Evolutionary conservation across 64 coral and sea anemone genomes (phyloP).

Genomic region (Catalaphyllia jardinei): DNA sequence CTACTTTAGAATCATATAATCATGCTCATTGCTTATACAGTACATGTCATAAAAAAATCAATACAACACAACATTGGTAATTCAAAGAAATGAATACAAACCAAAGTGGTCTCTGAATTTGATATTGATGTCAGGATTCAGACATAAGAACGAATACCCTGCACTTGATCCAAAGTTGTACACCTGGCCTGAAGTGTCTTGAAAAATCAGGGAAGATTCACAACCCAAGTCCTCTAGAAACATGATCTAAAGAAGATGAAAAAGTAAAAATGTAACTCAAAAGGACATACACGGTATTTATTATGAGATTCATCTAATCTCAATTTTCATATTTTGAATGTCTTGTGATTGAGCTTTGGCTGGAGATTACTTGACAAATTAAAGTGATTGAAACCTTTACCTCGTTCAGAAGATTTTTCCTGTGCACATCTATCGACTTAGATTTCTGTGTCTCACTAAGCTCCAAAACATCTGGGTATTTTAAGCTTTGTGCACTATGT

Average conservation of each 20-base stretch:
- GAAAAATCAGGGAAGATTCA: slow-evolving; percentile 58
- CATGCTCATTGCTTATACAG: neutral
- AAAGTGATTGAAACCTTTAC: neutral
- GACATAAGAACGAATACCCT: slow-evolving; percentile 44
- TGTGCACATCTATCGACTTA: slow-evolving; percentile 50
- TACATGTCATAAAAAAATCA: neutral
- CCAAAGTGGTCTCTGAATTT: slow-evolving; percentile 55
- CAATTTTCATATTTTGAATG: neutral
- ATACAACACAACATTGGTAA: too few species aligned
- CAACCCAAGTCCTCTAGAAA: slow-evolving; percentile 59
- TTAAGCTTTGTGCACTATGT: slow-evolving; percentile 53
- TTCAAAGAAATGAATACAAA: slow-evolving; percentile 13
- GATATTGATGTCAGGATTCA: slow-evolving; percentile 63
- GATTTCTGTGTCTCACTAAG: slow-evolving; percentile 50
- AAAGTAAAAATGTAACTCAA: neutral
- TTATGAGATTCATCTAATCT: neutral
- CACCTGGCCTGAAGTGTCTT: slow-evolving; percentile 50
- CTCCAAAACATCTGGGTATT: slow-evolving; percentile 42
- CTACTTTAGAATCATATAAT: too few species aligned
- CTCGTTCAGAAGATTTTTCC: slow-evolving; percentile 49
- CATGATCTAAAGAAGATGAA: slow-evolving; percentile 52
- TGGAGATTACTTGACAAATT: neutral
- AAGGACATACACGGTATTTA: neutral
- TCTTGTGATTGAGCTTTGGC: neutral
- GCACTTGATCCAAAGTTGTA: slow-evolving; percentile 66